Percentiles rank a stretch among this genome's conserved stretches.
Conservation (phyloP, 2,888 invertebrate genomes). For the Theodoxus fluviatilis region DNA sequence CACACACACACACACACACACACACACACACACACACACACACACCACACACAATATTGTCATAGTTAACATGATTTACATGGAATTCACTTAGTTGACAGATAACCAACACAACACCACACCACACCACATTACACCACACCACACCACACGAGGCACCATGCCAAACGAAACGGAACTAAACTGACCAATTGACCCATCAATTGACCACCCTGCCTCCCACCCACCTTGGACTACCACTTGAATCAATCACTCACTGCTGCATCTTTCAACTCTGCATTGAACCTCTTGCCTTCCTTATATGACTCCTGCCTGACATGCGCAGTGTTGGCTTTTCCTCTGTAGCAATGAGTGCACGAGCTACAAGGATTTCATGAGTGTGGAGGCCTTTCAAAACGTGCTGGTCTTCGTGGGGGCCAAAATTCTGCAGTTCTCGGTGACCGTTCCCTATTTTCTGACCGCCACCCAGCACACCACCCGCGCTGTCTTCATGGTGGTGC, state of each 20-base stretch:
- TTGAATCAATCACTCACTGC: background rate
- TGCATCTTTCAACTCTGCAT: too few species aligned
- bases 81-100: too few species aligned
- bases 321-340: too few species aligned
- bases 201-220: too few species aligned
- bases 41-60: conserved; percentile 18
- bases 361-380: conserved; percentile 1
- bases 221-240: background rate
- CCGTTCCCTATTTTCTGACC: background rate
- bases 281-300: too few species aligned
- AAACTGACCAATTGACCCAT: too few species aligned
- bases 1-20: conserved; percentile 6
- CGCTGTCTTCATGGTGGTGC: conserved; percentile 1
- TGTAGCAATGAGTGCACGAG: too few species aligned
- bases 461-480: background rate
- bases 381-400: background rate
- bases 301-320: too few species aligned
- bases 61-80: background rate
- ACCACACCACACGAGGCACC: too few species aligned
- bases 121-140: too few species aligned
- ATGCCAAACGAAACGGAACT: too few species aligned
- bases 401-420: background rate
- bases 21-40: background rate
- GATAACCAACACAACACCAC: too few species aligned
- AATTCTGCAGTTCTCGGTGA: background rate